A percentile compares a stretch with the other conserved stretches of the same genome.
These are phyloP conservation scores for Heliconius charithonia DNA, from an alignment of 2,888 invertebrate species.

Conservation along the genomic window DNA sequence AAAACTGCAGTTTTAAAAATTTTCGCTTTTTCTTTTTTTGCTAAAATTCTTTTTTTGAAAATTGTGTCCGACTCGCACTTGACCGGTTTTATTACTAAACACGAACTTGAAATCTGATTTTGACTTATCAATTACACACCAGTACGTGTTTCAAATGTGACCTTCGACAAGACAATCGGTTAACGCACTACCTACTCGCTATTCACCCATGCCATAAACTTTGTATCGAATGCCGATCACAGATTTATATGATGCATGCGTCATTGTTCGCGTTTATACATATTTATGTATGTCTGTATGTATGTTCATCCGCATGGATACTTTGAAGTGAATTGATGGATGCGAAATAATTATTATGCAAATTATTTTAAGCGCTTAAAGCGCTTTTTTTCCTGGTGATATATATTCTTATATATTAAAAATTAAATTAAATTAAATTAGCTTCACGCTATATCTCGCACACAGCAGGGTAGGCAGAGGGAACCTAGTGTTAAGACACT, in stretches of 20 bases:
- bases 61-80: not conserved
- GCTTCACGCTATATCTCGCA: too few relatives aligned
- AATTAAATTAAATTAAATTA: too few relatives aligned
- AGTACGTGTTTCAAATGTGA: constrained; percentile 8
- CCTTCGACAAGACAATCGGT: constrained; percentile 49
- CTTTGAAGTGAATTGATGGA: constrained; percentile 1
- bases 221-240: constrained; percentile 47
- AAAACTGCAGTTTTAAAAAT: too few relatives aligned
- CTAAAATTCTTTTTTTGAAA: too few relatives aligned
- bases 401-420: not conserved
- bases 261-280: constrained; percentile 40
- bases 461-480: too few relatives aligned
- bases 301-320: not conserved
- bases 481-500: too few relatives aligned
- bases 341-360: constrained; percentile 10
- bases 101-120: not conserved
- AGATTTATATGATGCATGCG: constrained; percentile 37
- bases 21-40: too few relatives aligned
- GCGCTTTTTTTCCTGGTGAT: not conserved
- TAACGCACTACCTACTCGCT: constrained; percentile 40
- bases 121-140: constrained; percentile 12
- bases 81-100: not conserved
- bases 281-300: constrained; percentile 8
- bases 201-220: constrained; percentile 24
- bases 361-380: not conserved